Conservation (phyloP, 2,797 vertebrate species). For the Syndactyla subalaris region DNA sequence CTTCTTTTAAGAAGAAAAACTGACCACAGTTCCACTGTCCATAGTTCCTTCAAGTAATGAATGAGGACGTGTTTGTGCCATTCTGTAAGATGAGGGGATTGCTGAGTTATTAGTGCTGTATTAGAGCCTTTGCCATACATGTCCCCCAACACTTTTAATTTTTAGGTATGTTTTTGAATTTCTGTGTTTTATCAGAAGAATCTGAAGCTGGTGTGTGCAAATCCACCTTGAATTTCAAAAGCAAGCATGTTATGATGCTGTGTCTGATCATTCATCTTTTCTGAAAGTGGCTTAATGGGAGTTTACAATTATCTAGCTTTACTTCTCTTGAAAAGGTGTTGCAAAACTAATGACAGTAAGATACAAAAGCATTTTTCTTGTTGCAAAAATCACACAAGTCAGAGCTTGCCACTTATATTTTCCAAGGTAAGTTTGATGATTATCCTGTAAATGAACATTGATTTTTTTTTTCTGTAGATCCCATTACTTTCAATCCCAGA, state of each 20-base stretch:
- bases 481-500: constrained; percentile 66
- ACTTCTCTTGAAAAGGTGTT: constrained; percentile 32
- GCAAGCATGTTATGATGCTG: neutral
- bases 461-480: constrained; percentile 58
- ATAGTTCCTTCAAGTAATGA: neutral
- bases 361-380: constrained; percentile 61
- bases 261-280: constrained; percentile 30
- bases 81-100: neutral
- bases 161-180: neutral
- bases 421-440: constrained; percentile 67
- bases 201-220: constrained; percentile 36
- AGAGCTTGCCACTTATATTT: constrained; percentile 61
- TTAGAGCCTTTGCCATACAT: neutral
- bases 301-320: constrained; percentile 48
- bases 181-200: constrained; percentile 5
- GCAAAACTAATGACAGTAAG: constrained; percentile 43
- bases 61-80: neutral
- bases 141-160: neutral
- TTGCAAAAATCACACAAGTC: constrained; percentile 60
- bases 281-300: constrained; percentile 40
- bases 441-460: constrained; percentile 72
- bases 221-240: constrained; percentile 35
- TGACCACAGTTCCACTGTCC: neutral
- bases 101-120: neutral
- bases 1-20: constrained; percentile 34